Evolutionary conservation across 2,888 invertebrate genomes (phyloP).

Genomic region (Papilio demoleus): DNA sequence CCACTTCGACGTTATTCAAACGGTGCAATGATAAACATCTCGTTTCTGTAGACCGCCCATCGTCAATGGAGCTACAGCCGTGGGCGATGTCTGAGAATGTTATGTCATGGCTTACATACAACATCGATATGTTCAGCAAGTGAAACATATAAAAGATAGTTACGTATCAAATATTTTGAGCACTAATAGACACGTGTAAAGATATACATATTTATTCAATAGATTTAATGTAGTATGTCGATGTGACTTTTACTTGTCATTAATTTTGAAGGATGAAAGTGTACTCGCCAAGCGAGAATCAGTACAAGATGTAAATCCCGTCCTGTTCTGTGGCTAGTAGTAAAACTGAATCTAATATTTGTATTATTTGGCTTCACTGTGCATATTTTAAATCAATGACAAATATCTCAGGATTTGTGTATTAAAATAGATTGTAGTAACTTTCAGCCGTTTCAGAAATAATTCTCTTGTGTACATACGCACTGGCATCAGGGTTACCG

Average conservation of each 20-base stretch:
- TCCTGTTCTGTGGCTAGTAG: too few species aligned
- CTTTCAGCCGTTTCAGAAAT: conserved; percentile 21
- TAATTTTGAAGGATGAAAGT: background rate
- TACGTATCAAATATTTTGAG: conserved; percentile 27
- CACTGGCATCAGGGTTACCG: conserved; percentile 19
- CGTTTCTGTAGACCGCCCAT: conserved; percentile 32
- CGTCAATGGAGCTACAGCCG: conserved; percentile 30
- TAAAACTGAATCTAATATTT: too few species aligned
- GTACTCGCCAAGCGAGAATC: too few species aligned
- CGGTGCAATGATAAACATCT: conserved; percentile 33
- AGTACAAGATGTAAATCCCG: too few species aligned
- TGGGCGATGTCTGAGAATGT: conserved; percentile 25
- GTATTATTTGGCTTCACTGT: too few species aligned
- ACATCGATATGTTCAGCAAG: conserved; percentile 35
- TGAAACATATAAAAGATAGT: conserved; percentile 23
- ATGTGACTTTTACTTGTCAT: background rate
- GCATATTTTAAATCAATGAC: background rate
- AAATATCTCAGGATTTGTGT: background rate
- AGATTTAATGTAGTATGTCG: background rate
- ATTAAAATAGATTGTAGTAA: conserved; percentile 10
- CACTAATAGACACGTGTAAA: background rate
- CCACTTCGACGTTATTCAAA: conserved; percentile 27
- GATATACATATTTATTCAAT: background rate
- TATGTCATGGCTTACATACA: conserved; percentile 36
- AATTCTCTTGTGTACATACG: conserved; percentile 12